Base-by-base conservation (phyloP, 2,113 vertebrate species). In the Burhinus bistriatus region DNA sequence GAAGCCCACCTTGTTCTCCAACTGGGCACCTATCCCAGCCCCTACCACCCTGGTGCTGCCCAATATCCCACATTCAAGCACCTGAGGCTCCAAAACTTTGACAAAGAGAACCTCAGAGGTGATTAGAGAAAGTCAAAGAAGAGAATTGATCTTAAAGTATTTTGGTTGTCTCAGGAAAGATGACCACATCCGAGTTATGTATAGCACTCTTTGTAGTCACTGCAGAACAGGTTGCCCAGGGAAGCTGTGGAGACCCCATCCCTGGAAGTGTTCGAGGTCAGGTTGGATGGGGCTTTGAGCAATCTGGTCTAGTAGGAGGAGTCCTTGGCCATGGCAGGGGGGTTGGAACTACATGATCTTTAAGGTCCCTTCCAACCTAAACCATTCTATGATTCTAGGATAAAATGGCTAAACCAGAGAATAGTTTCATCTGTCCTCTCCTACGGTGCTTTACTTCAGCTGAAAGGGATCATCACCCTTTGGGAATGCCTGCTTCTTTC, bases 51-150 rank as follows among this genome's bases (percentile, higher is more conserved):
- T n/a, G 26, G 13, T 22, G 25, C 36, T 85, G 27, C 38, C 57
- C 19, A 34, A 25, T 62, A 36, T 47, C 26, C 8, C 22, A 34
- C n/a, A 32, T 68, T 23, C 0, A 1, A 59, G 32, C 18, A 59
- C 15, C 12, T 0, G 1, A 52, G 34, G 5, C 34, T 40, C 68
- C 1, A 1, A 82, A 79, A 55, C 1, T 25, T 72, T 45, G 26
- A 51, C 26, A 45, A 65, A 87, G 15, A 54, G 13, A 66, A 45
- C 15, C 29, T 38, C 45, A 40, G 19, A 8, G 8, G 5, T 34
- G 34, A 58, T 44, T 44, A 36, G 10, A 73, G 40, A 71, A 66
- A 72, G 21, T 54, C 34, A 73, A 78, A 82, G 1, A 65, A 45
- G 6, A 61, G 23, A 19, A 45, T 16, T 79, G 30, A 32, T 81